Evolutionary conservation across 2,797 vertebrate species (phyloP).

Genomic region (Molossus molossus): DNA sequence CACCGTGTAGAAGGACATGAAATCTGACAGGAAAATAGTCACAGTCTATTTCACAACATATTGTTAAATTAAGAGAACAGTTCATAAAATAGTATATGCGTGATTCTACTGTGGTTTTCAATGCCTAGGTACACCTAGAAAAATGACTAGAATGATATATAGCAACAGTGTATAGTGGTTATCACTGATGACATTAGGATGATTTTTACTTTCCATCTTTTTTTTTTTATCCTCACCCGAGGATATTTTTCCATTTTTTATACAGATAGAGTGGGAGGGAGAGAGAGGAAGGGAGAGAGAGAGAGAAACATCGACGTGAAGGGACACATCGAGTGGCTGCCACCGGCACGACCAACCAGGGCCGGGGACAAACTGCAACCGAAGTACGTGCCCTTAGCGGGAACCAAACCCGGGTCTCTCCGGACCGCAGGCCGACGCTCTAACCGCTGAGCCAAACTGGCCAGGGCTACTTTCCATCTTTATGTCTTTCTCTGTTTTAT

Average conservation of each 20-base stretch:
- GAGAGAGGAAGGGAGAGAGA: no score
- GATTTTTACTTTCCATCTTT: neutral
- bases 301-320: no score
- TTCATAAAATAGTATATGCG: neutral
- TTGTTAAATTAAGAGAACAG: constrained; percentile 50
- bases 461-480: neutral
- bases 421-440: no score
- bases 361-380: no score
- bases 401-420: no score
- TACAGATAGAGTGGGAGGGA: no score
- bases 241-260: no score
- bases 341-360: no score
- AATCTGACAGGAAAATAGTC: neutral
- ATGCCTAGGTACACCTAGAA: neutral
- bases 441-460: no score
- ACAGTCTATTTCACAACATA: constrained; percentile 23
- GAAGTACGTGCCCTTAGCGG: no score
- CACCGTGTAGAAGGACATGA: neutral
- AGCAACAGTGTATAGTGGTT: neutral
- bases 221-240: no score
- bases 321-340: no score
- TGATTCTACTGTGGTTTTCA: neutral
- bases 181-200: neutral
- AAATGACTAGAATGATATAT: neutral
- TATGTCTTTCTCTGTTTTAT: constrained; percentile 30